Percentiles rank a stretch among this genome's conserved stretches.
Evolutionary conservation across 2,888 invertebrate species (phyloP).

Genomic region (Syrista parreyssii): DNA sequence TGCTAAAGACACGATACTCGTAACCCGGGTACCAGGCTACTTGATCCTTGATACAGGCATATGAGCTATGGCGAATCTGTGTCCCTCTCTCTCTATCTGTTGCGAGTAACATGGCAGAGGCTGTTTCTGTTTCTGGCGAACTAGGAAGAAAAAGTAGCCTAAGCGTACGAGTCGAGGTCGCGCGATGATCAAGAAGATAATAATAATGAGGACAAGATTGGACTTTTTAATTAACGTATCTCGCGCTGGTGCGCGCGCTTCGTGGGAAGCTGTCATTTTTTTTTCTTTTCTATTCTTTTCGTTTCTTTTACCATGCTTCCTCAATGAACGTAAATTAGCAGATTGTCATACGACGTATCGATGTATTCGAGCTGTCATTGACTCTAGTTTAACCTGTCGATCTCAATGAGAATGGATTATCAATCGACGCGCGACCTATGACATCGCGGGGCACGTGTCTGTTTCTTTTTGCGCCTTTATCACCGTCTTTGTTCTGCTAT

Average conservation of each 20-base stretch:
- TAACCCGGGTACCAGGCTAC: neutral
- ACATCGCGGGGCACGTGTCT: slow-evolving; percentile 6
- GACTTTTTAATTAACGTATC: neutral
- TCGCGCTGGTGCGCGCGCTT: neutral
- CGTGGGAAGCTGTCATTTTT: neutral
- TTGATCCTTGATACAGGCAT: neutral
- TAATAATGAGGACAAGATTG: neutral
- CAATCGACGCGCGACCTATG: slow-evolving; percentile 35
- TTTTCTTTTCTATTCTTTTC: neutral
- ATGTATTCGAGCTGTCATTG: neutral
- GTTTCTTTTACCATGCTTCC: neutral
- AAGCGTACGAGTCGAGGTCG: neutral
- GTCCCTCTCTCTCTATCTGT: neutral
- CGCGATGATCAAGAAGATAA: neutral
- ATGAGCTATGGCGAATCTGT: neutral
- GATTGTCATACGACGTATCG: neutral
- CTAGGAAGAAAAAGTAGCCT: neutral
- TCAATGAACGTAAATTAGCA: neutral
- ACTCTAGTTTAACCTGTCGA: slow-evolving; percentile 29
- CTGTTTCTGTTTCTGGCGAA: neutral
- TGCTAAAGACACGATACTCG: neutral
- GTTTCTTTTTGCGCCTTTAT: neutral
- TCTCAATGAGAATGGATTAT: slow-evolving; percentile 33
- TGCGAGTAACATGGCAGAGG: neutral
- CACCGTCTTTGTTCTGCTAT: neutral